Evolutionary conservation across 2,888 invertebrate species (phyloP), one percentile per base, ranked within the genome.

Genomic region (Perizoma affinitatum): DNA sequence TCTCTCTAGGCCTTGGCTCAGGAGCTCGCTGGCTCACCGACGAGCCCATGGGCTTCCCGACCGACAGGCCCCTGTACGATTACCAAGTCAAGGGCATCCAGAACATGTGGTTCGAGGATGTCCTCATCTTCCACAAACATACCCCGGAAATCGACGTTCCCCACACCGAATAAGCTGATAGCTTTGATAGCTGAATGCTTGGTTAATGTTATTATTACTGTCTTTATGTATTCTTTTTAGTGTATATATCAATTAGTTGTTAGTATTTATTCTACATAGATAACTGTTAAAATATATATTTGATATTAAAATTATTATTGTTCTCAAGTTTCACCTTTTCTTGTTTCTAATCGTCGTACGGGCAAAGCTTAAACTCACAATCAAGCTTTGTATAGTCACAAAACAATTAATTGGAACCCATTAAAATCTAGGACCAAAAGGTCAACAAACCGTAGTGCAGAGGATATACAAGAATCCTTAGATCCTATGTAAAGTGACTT

Each of bases 21-120:
- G 89, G 93, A 3, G 85, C 89, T 60, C 83, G 92, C 47, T 85
- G 82, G 53, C 72, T 92, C 11, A 93, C 93, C 61, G 86, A 86
- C 69, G 86, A 88, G 50, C 92, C 94, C 9, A 78, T 93, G 34
- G 93, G 93, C 54, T 94, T 86, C 83, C 94, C 94, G 6, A 76
- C 94, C 65, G 91, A 95, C 80, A 88, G 94, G 67, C 93, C 91
- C 0, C 79, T 94, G 54, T 75, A 87, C 54, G 63, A 71, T 64
- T 89, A 82, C 83, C 83, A 84, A 67, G 63, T 85, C 43, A 64
- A 80, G 34, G 75, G 76, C 54, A 77, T 92, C 6, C 84, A 84
- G 63, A 94, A 94, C 83, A 72, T 94, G 66, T 80, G 82, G 75
- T 76, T 93, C 57, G 76, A 90, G 56, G 93, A 94, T 58, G 90